Conservation (phyloP, 2,888 invertebrate genomes). For the Diarsia dahlii region DNA sequence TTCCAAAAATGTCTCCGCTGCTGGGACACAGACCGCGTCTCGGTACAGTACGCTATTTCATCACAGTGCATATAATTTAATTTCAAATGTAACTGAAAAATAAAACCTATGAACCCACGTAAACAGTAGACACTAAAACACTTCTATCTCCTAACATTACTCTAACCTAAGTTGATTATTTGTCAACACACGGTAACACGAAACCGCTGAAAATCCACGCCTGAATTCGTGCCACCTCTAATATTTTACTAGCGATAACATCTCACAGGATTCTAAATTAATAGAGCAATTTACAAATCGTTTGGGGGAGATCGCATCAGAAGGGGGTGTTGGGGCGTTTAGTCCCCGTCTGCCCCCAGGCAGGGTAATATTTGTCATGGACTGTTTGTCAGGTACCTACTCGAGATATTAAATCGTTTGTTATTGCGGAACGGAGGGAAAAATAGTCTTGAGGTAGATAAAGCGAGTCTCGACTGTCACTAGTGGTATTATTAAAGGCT, state of each 20-base stretch:
- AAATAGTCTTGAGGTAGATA: slow-evolving; percentile 57
- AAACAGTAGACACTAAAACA: slow-evolving; percentile 5
- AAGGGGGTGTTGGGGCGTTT: slow-evolving; percentile 28
- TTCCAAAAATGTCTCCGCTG: no score
- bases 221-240: slow-evolving; percentile 50
- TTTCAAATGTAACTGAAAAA: background rate
- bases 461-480: slow-evolving; percentile 34
- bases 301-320: slow-evolving; percentile 69
- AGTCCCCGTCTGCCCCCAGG: slow-evolving; percentile 46
- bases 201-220: slow-evolving; percentile 33
- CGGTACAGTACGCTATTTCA: no score
- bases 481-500: slow-evolving; percentile 34
- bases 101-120: background rate
- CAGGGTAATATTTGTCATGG: slow-evolving; percentile 56
- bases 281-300: slow-evolving; percentile 81
- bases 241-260: slow-evolving; percentile 77
- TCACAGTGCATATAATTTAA: background rate
- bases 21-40: no score
- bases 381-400: slow-evolving; percentile 53
- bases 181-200: slow-evolving; percentile 30
- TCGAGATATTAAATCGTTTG: slow-evolving; percentile 61
- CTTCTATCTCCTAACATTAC: slow-evolving; percentile 14
- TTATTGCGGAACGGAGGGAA: slow-evolving; percentile 56
- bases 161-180: slow-evolving; percentile 25
- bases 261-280: slow-evolving; percentile 74